Evolutionary conservation across 2,113 vertebrate species (phyloP).

Genomic region (Pollimyrus isidori): DNA sequence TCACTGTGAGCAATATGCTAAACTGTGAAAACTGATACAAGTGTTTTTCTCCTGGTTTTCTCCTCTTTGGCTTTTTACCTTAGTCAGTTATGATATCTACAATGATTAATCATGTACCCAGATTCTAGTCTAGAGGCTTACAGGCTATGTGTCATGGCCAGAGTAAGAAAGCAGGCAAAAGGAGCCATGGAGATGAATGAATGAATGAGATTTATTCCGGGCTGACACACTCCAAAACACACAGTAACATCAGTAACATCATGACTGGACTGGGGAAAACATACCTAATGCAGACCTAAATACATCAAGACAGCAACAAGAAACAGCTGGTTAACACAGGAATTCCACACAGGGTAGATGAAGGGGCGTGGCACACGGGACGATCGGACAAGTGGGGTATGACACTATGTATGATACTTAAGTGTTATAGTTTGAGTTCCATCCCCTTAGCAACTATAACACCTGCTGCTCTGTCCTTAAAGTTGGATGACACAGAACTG

Average conservation of each 20-base stretch:
- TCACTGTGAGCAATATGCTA: neutral
- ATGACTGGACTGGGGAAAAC: too few species aligned
- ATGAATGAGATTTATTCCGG: too few species aligned
- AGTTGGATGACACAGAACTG: neutral
- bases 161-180: too few species aligned
- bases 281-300: too few species aligned
- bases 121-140: neutral
- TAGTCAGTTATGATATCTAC: neutral
- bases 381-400: too few species aligned
- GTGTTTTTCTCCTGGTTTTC: neutral
- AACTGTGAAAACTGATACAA: neutral
- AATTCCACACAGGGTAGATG: too few species aligned
- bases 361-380: too few species aligned
- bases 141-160: neutral
- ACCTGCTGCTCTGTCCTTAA: neutral
- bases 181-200: too few species aligned
- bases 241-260: too few species aligned
- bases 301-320: too few species aligned
- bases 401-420: neutral
- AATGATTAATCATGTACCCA: neutral
- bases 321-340: too few species aligned
- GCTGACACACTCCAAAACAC: too few species aligned
- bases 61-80: neutral
- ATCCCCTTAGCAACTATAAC: neutral
- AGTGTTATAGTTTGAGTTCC: neutral